phyloP scores from a whole-genome alignment of 2,113 vertebrate genomes.

The Crotophaga sulcirostris region DNA sequence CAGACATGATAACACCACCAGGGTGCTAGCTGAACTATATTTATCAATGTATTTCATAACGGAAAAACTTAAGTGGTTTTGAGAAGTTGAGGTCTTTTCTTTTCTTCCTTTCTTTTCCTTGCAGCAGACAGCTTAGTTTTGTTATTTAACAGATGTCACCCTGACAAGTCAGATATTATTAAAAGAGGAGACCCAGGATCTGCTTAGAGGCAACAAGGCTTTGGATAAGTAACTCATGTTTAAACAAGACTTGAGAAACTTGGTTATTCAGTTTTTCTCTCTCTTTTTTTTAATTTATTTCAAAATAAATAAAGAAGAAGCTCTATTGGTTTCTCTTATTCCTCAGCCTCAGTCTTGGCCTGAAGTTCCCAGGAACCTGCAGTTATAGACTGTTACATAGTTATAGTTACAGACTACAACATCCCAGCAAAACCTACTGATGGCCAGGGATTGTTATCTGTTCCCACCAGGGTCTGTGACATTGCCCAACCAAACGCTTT shows the following conservation, averaged over 20 bases:
- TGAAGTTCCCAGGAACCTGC: background rate
- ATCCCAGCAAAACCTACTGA: background rate
- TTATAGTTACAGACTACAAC: rapidly evolving
- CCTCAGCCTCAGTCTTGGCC: background rate
- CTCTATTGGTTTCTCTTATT: background rate
- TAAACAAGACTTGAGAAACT: background rate
- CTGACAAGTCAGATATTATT: slow-evolving; percentile 11
- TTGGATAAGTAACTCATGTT: background rate
- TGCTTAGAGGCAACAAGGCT: background rate
- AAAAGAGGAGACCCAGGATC: slow-evolving; percentile 1
- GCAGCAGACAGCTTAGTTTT: slow-evolving; percentile 42
- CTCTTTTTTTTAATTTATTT: background rate
- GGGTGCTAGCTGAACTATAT: slow-evolving; percentile 61
- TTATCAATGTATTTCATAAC: slow-evolving; percentile 66
- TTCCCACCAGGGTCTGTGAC: background rate
- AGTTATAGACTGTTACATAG: too few species aligned
- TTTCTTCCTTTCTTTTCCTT: background rate
- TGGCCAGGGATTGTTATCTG: background rate
- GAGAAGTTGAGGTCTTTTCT: background rate
- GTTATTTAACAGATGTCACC: background rate
- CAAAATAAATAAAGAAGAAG: background rate
- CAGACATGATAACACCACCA: slow-evolving; percentile 24
- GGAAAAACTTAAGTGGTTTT: slow-evolving; percentile 36
- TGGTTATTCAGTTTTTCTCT: background rate
- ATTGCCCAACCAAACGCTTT: background rate